Evolutionary conservation across 2,888 invertebrate species (phyloP), one percentile per base, ranked within the genome.

Genomic region (Dasysyrphus albostriatus): DNA sequence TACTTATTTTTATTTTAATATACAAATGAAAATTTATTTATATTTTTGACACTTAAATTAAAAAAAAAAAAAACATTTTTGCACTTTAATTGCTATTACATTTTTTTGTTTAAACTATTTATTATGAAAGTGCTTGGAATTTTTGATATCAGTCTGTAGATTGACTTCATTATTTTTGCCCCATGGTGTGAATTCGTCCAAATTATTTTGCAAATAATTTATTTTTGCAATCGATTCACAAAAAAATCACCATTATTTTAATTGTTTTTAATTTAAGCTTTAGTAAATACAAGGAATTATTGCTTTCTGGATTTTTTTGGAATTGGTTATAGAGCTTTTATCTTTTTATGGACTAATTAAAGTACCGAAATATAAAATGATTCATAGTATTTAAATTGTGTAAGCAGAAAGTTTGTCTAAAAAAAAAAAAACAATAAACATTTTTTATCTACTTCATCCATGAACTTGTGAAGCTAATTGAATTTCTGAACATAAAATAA

Each of bases 11-110:
- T 67, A 14, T 37, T 78, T 42, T 16, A 8, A 29, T 44, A 51
- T 29, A 39, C 19, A 61, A 8, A 14, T 29, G 16, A 47, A 63
- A 16, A 10, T 32, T 51, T 9, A 12, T 9, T 42, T 67, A 49
- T 49, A 0, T 7, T 49, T 34, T 47, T 47, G 7, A 73, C 58
- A 79, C 47, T 58, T 24, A 24, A 24, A 24, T 51, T 80, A 7
- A 24, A 51, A 51, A 51, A 51, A 51, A 51, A 16, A 16, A 6
- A 5, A 58, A 16, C 1, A 69, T 49, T 42, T 69, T 16, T 65
- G 76, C 82, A 82, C 77, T 65, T 77, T 49, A 2, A 61, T 24
- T 61, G 61, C 42, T 42, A 34, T 8, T 8, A 32, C 14, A 54
- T 14, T 32, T 32, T 32, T 7, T 16, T 16, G 2, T 8, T 7